A percentile compares a stretch with the other conserved stretches of the same genome.
Evolutionary conservation across 2,797 vertebrate genomes (phyloP).

Genomic region (Xerus rutilus): DNA sequence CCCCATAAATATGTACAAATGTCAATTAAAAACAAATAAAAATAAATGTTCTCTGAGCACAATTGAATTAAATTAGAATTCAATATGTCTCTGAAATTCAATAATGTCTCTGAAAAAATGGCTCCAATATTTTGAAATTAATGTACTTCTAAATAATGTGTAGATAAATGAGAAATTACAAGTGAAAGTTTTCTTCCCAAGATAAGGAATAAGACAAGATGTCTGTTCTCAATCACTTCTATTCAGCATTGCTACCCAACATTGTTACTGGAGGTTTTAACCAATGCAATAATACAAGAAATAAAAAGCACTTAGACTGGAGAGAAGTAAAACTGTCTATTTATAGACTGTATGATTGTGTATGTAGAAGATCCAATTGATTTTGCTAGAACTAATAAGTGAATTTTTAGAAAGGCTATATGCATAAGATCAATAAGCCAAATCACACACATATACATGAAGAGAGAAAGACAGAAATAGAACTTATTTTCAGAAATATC

Average conservation of each 20-base stretch:
- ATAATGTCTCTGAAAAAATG: background rate
- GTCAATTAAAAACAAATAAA: background rate
- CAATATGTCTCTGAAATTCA: background rate
- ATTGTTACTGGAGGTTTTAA: background rate
- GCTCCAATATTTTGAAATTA: background rate
- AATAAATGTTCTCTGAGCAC: background rate
- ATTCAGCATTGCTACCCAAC: background rate
- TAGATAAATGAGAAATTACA: background rate
- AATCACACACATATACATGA: slow-evolving; percentile 4
- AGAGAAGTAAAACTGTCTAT: background rate
- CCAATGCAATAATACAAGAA: background rate
- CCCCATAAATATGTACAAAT: background rate
- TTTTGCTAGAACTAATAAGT: background rate
- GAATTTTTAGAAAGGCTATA: background rate
- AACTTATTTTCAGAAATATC: background rate
- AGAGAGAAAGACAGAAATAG: background rate
- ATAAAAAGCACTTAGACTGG: background rate
- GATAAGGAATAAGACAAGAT: background rate
- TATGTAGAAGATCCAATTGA: background rate
- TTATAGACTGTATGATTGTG: background rate
- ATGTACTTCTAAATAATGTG: too few relatives aligned
- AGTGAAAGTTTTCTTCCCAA: background rate
- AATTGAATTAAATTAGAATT: background rate
- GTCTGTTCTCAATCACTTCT: background rate
- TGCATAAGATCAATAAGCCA: background rate